Conservation (phyloP, 2,888 invertebrate species). For the Piscicola geometra region DNA sequence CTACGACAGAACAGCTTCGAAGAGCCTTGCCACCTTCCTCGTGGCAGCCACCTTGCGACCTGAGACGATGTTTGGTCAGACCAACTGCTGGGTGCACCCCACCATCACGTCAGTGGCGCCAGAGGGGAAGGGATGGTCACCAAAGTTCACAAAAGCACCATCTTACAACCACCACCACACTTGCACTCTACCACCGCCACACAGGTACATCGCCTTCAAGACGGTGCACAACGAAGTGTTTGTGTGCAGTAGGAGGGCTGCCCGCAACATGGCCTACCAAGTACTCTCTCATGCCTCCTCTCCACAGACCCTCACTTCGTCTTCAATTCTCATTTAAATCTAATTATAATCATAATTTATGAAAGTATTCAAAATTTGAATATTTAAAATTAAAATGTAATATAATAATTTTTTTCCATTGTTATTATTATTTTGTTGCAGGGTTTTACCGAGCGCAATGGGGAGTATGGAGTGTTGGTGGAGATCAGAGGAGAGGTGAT, state of each 20-base stretch:
- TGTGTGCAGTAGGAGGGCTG: constrained; percentile 80
- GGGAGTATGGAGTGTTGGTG: constrained; percentile 67
- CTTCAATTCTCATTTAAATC: neutral
- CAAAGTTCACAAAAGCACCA: neutral
- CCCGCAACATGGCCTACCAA: constrained; percentile 91
- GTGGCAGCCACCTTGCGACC: constrained; percentile 97
- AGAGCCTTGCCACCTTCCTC: constrained; percentile 63
- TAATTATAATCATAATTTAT: constrained; percentile 4
- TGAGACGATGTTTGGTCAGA: constrained; percentile 99
- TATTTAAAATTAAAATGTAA: too few relatives aligned
- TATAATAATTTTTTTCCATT: neutral
- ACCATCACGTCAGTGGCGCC: constrained; percentile 65
- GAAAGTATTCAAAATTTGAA: too few relatives aligned
- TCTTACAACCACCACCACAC: neutral
- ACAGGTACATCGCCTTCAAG: constrained; percentile 76
- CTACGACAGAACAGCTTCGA: neutral
- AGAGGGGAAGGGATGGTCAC: neutral
- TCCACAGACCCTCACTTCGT: neutral
- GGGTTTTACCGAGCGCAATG: constrained; percentile 66
- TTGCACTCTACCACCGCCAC: too few relatives aligned
- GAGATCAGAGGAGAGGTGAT: constrained; percentile 56
- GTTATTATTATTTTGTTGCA: neutral
- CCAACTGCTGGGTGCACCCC: constrained; percentile 96
- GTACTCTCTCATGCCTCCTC: too few relatives aligned
- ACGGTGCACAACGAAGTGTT: constrained; percentile 68